phyloP scores from a whole-genome alignment of 2,113 vertebrate species.

The Sigmodon hispidus region DNA sequence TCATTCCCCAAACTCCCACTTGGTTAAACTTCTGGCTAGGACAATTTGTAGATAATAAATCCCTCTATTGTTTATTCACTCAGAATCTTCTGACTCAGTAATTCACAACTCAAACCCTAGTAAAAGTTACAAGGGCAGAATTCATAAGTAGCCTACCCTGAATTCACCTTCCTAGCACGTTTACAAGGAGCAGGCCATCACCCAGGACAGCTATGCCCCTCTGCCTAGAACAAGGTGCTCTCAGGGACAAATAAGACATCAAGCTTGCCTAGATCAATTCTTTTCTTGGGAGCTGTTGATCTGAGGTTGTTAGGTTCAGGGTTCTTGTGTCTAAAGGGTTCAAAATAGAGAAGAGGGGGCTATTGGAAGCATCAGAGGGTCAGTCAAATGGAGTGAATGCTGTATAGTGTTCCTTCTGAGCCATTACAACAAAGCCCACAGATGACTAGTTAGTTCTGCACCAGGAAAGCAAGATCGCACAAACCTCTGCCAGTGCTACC shows the following conservation, averaged over 20 bases:
- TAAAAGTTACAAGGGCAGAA: neutral
- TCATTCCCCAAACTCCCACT: neutral
- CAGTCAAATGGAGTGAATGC: conserved; percentile 10
- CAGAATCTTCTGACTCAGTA: neutral
- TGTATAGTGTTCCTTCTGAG: conserved; percentile 25
- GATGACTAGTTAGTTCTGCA: neutral
- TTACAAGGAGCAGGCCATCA: neutral
- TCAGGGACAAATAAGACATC: neutral
- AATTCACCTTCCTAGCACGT: neutral
- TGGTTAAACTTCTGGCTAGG: conserved; percentile 19
- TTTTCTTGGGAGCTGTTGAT: neutral
- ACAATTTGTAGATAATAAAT: neutral
- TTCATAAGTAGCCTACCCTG: neutral
- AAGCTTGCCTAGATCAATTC: neutral
- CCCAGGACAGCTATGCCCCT: too few species aligned
- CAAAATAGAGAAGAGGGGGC: neutral
- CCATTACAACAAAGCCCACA: neutral
- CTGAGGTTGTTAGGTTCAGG: neutral
- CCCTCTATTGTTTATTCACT: neutral
- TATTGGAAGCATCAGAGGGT: neutral
- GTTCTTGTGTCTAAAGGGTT: conserved; percentile 20
- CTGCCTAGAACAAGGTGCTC: neutral
- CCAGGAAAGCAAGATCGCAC: neutral
- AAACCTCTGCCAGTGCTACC: neutral
- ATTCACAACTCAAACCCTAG: neutral